Evolutionary conservation across 2,113 vertebrate genomes (phyloP), one percentile per base, ranked within the genome.

Genomic region (Echinops telfairi): DNA sequence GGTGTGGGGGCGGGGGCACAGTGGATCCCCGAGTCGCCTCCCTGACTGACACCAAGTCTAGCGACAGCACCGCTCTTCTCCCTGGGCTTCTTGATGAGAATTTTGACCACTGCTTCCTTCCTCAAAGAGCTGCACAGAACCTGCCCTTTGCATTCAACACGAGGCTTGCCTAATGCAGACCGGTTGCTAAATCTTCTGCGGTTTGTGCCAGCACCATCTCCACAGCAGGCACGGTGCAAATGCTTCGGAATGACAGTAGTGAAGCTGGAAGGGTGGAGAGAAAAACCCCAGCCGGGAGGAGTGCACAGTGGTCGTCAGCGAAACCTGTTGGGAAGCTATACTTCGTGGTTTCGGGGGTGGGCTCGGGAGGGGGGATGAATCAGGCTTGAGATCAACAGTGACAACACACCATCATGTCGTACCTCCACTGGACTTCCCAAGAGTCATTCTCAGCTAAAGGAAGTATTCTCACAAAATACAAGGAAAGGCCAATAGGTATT

Each of bases 91-190:
- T 27, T 62, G 62, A 43, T 78, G 86, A 75, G 85, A 90, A 25
- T 0, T 43, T 75, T 7, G 6, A 80, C 25, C 83, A 43, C 6
- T 12, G 43, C 66, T 92, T 86, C 23, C 80, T 96, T 92, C 94
- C 71, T 92, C 58, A 83, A 40, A 38, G 36, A 29, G 62, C 33
- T 77, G 87, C 12, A 43, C 76, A 62, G 15, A 57, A 16, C 38
- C 33, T 80, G 31, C 64, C 81, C 78, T 57, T 92, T 84, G 40
- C 57, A 92, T 94, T 93, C 60, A 87, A 82, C 36, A 58, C 1
- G 17, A 25, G 47, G 27, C 83, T 93, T 58, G 82, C 64, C 23
- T 62, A 91, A 93, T 53, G 33, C 0, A n/a, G 25, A 40, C 19
- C 25, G 4, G 83, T 68, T 92, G 87, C 90, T 64, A 88, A 90